Evolutionary conservation across 2,113 vertebrate species (phyloP), one percentile per base, ranked within the genome.

Genomic region (Chiloscyllium plagiosum): DNA sequence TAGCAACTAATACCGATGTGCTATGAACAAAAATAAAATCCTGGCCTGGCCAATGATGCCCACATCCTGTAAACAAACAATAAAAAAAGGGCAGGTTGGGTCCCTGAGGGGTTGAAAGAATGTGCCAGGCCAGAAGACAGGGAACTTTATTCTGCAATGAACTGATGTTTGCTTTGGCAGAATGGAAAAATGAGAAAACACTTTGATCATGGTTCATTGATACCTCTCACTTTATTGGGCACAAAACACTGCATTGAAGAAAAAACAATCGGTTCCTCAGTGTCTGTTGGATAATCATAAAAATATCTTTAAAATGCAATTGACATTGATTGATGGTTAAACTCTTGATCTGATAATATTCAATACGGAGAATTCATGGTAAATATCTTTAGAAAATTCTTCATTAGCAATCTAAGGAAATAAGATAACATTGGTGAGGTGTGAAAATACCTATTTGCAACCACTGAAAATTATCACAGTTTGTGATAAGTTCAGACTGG

Each of bases 401-500:
- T 47, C 66, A 22, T 70, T 70, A 42, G 68, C 70, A 69, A 94
- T 42, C 65, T 94, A 12, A 0, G 19, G 37, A 47, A 70, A 92
- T 26, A 42, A 68, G 26, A 13, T 5, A n/a, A 15, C 22, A 94
- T 70, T 94, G 66, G 24, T 94, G 66, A 70, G 47, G 92, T 47
- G 66, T 94, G 92, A 94, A 92, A 94, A 68, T 70, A 94, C 37
- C 66, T 94, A 70, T 68, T 69, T 94, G 37, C 20, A 24, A 47
- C n/a, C 22, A 50, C 19, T 70, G 66, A 94, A 29, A 22, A 87
- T 70, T 94, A 69, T 70, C 22, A 47, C 47, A 47, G 70, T 47
- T 69, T n/a, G 70, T 47, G n/a, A 69, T 15, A 37, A 22, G 19
- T 10, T 94, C 20, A 94, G 7, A 42, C 20, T 26, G 8, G 93